Evolutionary conservation across 2,113 vertebrate genomes (phyloP).

Genomic region (Notothenia coriiceps): DNA sequence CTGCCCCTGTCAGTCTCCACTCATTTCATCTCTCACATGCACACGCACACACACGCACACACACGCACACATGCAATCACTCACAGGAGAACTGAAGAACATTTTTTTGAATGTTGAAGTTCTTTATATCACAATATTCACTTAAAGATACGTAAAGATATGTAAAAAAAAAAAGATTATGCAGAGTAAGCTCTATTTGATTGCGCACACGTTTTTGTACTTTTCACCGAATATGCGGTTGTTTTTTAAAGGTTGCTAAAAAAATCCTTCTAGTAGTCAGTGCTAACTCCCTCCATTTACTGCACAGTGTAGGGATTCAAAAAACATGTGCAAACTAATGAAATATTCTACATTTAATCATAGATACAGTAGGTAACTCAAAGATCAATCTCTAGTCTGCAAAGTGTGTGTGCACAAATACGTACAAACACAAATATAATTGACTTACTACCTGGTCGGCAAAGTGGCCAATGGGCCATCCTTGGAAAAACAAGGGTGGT

Average conservation of each 20-base stretch:
- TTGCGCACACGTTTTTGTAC: too few species aligned
- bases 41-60: background rate
- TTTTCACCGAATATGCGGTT: too few species aligned
- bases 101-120: too few species aligned
- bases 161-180: too few species aligned
- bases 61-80: too few species aligned
- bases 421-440: slow-evolving; percentile 6
- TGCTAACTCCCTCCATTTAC: background rate
- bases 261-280: too few species aligned
- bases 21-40: slow-evolving; percentile 27
- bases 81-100: too few species aligned
- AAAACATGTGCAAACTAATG: background rate
- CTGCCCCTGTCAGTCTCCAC: slow-evolving; percentile 61
- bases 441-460: slow-evolving; percentile 11
- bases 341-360: background rate
- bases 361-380: background rate
- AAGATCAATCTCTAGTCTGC: background rate
- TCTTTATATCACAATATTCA: too few species aligned
- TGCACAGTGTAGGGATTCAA: background rate
- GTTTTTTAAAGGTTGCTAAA: too few species aligned
- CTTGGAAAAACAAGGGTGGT: slow-evolving; percentile 36
- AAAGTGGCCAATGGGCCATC: slow-evolving; percentile 65
- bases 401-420: slow-evolving; percentile 16
- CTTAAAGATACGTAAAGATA: too few species aligned
- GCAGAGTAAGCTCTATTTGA: too few species aligned